Evolutionary conservation across 2,113 vertebrate genomes (phyloP).

Genomic region (Scophthalmus maximus): DNA sequence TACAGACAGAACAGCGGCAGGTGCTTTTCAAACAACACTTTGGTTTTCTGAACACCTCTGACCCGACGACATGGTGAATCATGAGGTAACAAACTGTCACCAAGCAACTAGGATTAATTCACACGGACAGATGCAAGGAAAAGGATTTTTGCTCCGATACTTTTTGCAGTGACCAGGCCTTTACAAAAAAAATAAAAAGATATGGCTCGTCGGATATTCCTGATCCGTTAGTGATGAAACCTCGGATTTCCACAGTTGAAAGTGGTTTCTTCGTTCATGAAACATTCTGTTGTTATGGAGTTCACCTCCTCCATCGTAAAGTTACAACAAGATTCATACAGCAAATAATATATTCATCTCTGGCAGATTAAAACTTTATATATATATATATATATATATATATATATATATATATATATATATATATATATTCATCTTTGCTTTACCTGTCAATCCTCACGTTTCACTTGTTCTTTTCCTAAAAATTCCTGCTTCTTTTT

Average conservation of each 20-base stretch:
- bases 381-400: too few relatives aligned
- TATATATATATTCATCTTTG: too few relatives aligned
- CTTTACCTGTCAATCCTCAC: neutral
- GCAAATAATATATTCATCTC: neutral
- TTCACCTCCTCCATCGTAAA: neutral
- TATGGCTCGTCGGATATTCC: neutral
- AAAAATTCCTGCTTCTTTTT: neutral
- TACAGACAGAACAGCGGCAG: too few relatives aligned
- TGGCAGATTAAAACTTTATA: too few relatives aligned
- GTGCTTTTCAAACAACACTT: too few relatives aligned
- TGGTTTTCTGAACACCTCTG: too few relatives aligned
- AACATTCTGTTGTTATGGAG: neutral
- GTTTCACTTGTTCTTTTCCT: neutral
- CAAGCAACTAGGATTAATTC: neutral
- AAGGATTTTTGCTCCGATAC: too few relatives aligned
- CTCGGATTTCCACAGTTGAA: neutral
- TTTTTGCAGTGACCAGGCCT: neutral
- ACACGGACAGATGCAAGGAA: neutral
- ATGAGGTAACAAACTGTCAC: neutral
- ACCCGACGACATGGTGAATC: too few relatives aligned
- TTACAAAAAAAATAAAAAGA: neutral
- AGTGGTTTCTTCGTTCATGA: neutral
- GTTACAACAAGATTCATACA: neutral
- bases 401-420: too few relatives aligned
- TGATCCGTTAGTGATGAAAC: neutral